phyloP scores from a whole-genome alignment of 2,888 invertebrate genomes.

The Siphlonurus alternatus region DNA sequence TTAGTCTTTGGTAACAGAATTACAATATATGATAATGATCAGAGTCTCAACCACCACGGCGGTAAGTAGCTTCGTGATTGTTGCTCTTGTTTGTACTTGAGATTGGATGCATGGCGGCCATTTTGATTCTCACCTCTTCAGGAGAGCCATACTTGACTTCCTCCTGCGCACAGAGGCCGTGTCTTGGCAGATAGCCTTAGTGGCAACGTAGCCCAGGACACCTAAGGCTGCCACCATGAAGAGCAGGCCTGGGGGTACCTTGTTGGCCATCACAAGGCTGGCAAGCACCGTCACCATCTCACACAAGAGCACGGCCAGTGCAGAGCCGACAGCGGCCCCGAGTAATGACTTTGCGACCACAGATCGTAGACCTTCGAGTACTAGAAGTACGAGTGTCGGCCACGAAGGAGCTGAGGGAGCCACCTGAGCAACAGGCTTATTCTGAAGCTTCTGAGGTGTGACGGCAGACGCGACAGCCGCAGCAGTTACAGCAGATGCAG shows the following conservation, averaged over 20 bases:
- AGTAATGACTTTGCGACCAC: not conserved
- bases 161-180: not conserved
- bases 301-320: not conserved
- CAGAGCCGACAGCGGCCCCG: not conserved
- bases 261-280: not conserved
- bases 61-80: no score
- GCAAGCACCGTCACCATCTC: not conserved
- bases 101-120: no score
- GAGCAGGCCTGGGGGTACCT: not conserved
- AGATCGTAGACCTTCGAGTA: not conserved
- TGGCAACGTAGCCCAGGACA: not conserved
- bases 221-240: constrained; percentile 2
- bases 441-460: not conserved
- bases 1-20: no score
- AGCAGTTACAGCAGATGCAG: not conserved
- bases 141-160: not conserved
- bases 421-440: not conserved
- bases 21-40: no score
- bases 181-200: not conserved
- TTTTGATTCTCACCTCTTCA: not conserved
- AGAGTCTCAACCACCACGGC: no score
- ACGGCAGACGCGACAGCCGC: not conserved
- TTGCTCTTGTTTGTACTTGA: no score
- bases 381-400: not conserved
- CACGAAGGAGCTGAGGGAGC: not conserved